Base-by-base conservation (phyloP, 2,113 vertebrate genomes). In the Gymnocephalus cernua region DNA sequence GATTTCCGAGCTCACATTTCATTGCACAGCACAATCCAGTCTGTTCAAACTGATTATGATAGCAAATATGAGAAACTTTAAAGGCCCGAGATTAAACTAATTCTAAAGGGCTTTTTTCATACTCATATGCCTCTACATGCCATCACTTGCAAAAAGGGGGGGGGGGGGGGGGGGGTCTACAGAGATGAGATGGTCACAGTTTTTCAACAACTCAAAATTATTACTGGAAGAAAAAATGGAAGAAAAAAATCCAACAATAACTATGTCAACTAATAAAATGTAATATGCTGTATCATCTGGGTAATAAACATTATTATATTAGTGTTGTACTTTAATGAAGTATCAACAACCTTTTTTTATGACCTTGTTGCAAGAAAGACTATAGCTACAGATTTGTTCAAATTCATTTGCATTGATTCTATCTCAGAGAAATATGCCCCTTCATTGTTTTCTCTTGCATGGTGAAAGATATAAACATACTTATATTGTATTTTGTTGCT, bases 1-100 rank as follows among this genome's bases (percentile, higher is more conserved):
- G 83, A 87, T 87, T 90, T 91, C 51, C 3, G 16, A 79, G 67
- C 69, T 83, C 77, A 77, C 62, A 74, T 90, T 89, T 90, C 29
- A 86, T 91, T 88, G 84, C 77, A 62, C 59, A 41, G 77, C 53
- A 41, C 45, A 83, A 82, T 56, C 66, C 66, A 35, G 48, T 53
- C 48, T 38, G 29, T 38, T 48, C 66, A 53, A 38, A 69, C 29
- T 69, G 66, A 69, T 69, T 69, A 35, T 69, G 29, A 53, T 38
- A 53, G 50, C 48, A 53, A 69, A 69, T 53, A 35, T 5, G 48
- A 32, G 29, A 19, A 69, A 1, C 38, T 15, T n/a, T 23, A 15
- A 61, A 86, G 79, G 59, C 16, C 67, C 16, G 6, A 80, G 45
- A 81, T 89, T 78, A 79, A 87, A 79, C 47, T 44, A 11, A 77